phyloP scores from a whole-genome alignment of 2,113 vertebrate species.

The Callorhinus ursinus region DNA sequence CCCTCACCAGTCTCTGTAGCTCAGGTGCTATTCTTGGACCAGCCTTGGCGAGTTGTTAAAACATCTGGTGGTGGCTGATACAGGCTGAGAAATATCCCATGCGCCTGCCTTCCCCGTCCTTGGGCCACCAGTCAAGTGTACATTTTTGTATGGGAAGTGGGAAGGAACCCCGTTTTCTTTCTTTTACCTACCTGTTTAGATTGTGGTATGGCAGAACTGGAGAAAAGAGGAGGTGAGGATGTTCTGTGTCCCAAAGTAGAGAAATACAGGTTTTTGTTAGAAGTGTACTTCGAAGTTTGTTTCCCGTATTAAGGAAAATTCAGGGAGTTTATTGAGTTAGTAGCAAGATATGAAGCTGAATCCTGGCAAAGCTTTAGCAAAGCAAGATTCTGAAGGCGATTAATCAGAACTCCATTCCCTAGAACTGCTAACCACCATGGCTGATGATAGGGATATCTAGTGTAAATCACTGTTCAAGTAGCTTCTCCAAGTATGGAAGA shows the following conservation, averaged over 20 bases:
- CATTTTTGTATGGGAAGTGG: not conserved
- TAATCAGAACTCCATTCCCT: constrained; percentile 7
- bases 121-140: not conserved
- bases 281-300: constrained; percentile 23
- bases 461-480: constrained; percentile 68
- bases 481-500: constrained; percentile 61
- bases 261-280: not conserved
- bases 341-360: not conserved
- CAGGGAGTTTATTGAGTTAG: constrained; percentile 10
- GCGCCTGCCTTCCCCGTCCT: not conserved
- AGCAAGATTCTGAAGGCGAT: constrained; percentile 37
- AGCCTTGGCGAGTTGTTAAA: not conserved
- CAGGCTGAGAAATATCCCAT: not conserved
- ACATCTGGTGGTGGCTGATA: not conserved
- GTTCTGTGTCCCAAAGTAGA: constrained; percentile 31
- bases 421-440: constrained; percentile 41
- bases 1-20: not conserved
- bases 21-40: not conserved
- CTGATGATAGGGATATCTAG: constrained; percentile 33
- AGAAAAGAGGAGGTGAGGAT: not conserved
- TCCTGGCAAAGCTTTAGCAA: not conserved
- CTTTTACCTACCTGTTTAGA: not conserved
- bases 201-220: not conserved
- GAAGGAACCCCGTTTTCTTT: not conserved
- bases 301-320: not conserved